Percentiles rank a stretch among this genome's conserved stretches.
phyloP scores from a whole-genome alignment of 2,113 vertebrate genomes.

The Thinocorus orbignyianus region DNA sequence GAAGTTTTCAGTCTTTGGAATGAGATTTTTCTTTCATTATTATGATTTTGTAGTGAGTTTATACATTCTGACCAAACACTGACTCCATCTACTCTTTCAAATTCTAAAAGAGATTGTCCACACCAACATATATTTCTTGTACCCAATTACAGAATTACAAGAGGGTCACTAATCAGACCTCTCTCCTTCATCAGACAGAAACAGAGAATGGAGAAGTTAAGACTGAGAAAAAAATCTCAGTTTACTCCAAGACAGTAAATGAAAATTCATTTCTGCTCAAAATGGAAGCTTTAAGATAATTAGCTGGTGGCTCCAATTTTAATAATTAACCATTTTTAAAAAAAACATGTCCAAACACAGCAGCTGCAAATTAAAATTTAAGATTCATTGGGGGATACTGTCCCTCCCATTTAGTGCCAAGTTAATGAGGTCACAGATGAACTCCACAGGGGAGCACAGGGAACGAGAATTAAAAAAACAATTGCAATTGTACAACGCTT shows the following conservation, averaged over 20 bases:
- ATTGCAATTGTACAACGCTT: not conserved
- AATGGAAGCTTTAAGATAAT: not conserved
- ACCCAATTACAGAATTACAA: not conserved
- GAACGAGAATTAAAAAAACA: not conserved
- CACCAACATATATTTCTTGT: not conserved
- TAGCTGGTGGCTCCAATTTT: not conserved
- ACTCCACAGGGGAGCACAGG: not conserved
- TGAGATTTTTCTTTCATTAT: not conserved
- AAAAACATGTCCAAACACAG: not conserved
- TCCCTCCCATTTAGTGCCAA: not conserved
- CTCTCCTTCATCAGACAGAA: not conserved
- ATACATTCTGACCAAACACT: rapidly evolving
- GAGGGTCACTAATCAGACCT: not conserved
- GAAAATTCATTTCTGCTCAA: not conserved
- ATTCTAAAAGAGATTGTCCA: not conserved
- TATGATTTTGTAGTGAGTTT: rapidly evolving
- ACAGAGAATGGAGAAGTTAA: not conserved
- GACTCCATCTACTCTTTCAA: not conserved
- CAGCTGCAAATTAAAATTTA: constrained; percentile 6
- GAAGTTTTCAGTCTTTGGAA: not conserved
- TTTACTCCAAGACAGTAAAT: not conserved
- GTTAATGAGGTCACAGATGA: constrained; percentile 48
- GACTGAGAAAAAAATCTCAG: not conserved
- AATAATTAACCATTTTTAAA: not conserved
- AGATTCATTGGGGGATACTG: not conserved